Evolutionary conservation across 2,888 invertebrate genomes (phyloP).

Genomic region (Glomeris marginata): DNA sequence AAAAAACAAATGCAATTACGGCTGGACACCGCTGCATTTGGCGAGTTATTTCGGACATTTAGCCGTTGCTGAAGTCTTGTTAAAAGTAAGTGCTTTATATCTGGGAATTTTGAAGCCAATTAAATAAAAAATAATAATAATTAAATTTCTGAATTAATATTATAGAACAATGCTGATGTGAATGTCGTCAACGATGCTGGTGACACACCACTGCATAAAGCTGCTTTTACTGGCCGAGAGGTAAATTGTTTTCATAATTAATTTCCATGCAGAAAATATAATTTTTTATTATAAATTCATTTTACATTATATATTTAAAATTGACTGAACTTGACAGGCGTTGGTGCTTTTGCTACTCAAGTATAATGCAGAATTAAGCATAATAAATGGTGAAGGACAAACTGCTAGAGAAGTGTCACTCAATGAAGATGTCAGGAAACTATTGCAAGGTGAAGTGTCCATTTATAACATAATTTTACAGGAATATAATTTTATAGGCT

Average conservation of each 20-base stretch:
- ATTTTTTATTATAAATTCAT: too few species aligned
- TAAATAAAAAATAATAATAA: too few species aligned
- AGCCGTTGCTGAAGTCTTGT: conserved; percentile 40
- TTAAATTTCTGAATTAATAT: too few species aligned
- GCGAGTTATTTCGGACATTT: conserved; percentile 51
- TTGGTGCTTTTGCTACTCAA: conserved; percentile 44
- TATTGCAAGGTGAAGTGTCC: conserved; percentile 39
- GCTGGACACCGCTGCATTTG: conserved; percentile 52
- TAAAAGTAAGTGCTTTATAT: conserved; percentile 35
- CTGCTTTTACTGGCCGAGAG: conserved; percentile 51
- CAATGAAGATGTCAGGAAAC: conserved; percentile 38
- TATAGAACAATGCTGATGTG: conserved; percentile 41
- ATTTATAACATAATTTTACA: too few species aligned
- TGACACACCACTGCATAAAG: conserved; percentile 50
- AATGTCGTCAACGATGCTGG: conserved; percentile 47
- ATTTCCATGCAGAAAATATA: too few species aligned
- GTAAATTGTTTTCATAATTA: conserved; percentile 31
- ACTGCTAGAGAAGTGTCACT: conserved; percentile 43
- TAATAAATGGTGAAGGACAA: conserved; percentile 48
- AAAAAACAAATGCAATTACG: conserved; percentile 45
- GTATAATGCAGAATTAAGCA: conserved; percentile 45
- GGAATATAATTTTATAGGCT: too few species aligned
- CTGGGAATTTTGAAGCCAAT: too few species aligned
- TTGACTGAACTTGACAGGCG: conserved; percentile 33
- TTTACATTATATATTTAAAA: too few species aligned